Percentiles rank a stretch among this genome's conserved stretches.
These are phyloP conservation scores for Neuroterus valhalla DNA, from an alignment of 1,140 invertebrate species.

Conservation along the genomic window DNA sequence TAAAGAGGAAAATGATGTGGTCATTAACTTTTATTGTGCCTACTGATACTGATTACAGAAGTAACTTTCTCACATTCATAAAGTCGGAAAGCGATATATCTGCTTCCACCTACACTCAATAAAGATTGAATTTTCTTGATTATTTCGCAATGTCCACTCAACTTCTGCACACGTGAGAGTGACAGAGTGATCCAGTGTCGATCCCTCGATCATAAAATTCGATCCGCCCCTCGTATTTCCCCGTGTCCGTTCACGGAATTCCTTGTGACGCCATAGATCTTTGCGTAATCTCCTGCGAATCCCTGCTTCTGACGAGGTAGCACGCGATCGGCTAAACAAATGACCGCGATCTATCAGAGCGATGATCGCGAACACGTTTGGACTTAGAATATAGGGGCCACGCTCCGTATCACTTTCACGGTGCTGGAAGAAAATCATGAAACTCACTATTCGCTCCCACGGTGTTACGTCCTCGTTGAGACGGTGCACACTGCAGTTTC, in stretches of 20 bases:
- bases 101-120: background rate
- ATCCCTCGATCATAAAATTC: constrained; percentile 17
- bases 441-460: constrained; percentile 64
- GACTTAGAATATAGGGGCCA: constrained; percentile 43
- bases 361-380: constrained; percentile 50
- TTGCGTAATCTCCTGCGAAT: constrained; percentile 40
- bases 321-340: constrained; percentile 65
- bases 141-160: background rate
- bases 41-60: background rate
- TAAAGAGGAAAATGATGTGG: too few relatives aligned
- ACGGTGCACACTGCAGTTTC: background rate
- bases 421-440: constrained; percentile 61
- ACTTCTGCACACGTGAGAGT: background rate
- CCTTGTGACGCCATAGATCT: constrained; percentile 6
- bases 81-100: constrained; percentile 4
- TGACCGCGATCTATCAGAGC: constrained; percentile 67
- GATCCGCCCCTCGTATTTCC: background rate
- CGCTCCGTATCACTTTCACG: constrained; percentile 69
- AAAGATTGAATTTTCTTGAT: constrained; percentile 4
- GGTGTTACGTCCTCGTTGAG: constrained; percentile 50
- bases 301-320: constrained; percentile 43
- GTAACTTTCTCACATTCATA: constrained; percentile 11
- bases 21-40: background rate
- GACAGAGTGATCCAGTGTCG: constrained; percentile 2
- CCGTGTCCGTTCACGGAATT: background rate